Conservation (phyloP, 2,113 vertebrate species). For the Stomatorhinus ivindoensis region DNA sequence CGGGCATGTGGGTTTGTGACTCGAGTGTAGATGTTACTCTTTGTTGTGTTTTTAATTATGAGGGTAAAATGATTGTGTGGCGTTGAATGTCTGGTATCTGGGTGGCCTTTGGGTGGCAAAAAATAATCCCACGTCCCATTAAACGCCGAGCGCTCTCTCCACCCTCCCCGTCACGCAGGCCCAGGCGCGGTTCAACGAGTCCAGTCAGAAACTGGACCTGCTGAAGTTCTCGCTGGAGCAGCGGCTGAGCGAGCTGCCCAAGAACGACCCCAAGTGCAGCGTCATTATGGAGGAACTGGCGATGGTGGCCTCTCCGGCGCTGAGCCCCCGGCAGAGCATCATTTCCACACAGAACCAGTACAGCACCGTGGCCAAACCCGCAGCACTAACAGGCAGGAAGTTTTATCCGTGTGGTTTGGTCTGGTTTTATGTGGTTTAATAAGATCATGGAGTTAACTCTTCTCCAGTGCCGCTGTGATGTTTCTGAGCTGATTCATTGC, state of each 20-base stretch:
- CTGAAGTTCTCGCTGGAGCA: constrained; percentile 93
- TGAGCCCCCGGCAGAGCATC: constrained; percentile 88
- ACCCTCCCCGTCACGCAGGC: constrained; percentile 53
- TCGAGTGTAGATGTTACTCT: not conserved
- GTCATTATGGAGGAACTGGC: constrained; percentile 90
- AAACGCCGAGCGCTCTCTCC: not conserved
- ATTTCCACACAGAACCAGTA: constrained; percentile 92
- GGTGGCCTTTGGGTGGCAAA: not conserved
- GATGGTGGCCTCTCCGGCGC: constrained; percentile 75
- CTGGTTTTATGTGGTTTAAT: not conserved
- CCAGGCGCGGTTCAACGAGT: constrained; percentile 93
- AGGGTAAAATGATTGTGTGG: not conserved
- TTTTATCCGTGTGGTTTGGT: not conserved
- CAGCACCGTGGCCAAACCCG: constrained; percentile 92
- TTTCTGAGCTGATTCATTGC: not conserved
- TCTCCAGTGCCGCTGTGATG: not conserved
- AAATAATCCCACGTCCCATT: not conserved
- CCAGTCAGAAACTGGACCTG: constrained; percentile 94
- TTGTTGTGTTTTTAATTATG: not conserved
- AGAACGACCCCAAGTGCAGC: constrained; percentile 89
- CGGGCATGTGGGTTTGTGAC: not conserved
- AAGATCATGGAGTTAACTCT: not conserved
- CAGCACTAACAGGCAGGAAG: constrained; percentile 83
- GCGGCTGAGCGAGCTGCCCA: constrained; percentile 86
- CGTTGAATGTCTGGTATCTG: not conserved